Conservation (phyloP, 2,888 invertebrate genomes). For the Eretmocerus hayati region DNA sequence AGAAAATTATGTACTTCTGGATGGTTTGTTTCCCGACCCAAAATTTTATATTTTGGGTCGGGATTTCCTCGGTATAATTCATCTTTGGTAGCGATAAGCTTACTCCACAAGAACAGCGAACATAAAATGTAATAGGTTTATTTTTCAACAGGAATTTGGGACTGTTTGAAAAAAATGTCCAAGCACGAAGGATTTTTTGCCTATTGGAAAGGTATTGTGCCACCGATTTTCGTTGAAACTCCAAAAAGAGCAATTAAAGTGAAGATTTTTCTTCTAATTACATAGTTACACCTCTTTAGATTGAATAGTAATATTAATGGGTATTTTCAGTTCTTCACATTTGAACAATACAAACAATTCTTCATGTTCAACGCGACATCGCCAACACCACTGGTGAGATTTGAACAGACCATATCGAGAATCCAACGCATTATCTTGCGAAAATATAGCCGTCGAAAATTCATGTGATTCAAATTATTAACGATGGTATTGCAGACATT, state of each 20-base stretch:
- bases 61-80: too few relatives aligned
- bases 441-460: background rate
- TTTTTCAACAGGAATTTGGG: constrained; percentile 65
- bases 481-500: constrained; percentile 58
- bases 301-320: constrained; percentile 8
- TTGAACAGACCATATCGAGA: too few relatives aligned
- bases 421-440: too few relatives aligned
- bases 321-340: constrained; percentile 71
- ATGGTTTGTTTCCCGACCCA: too few relatives aligned
- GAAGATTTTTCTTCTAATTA: constrained; percentile 23
- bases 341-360: constrained; percentile 85
- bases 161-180: constrained; percentile 87
- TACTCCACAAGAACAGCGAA: too few relatives aligned
- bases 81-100: too few relatives aligned
- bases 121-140: background rate
- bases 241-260: constrained; percentile 89
- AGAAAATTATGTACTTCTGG: too few relatives aligned
- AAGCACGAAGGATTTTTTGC: constrained; percentile 73
- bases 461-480: background rate
- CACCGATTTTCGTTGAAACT: constrained; percentile 89
- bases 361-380: constrained; percentile 71
- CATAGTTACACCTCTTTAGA: background rate
- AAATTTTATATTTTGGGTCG: too few relatives aligned
- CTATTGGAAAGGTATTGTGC: constrained; percentile 90
- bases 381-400: constrained; percentile 69